Conservation (phyloP, 1,140 invertebrate genomes). For the Holotrichia oblita region DNA sequence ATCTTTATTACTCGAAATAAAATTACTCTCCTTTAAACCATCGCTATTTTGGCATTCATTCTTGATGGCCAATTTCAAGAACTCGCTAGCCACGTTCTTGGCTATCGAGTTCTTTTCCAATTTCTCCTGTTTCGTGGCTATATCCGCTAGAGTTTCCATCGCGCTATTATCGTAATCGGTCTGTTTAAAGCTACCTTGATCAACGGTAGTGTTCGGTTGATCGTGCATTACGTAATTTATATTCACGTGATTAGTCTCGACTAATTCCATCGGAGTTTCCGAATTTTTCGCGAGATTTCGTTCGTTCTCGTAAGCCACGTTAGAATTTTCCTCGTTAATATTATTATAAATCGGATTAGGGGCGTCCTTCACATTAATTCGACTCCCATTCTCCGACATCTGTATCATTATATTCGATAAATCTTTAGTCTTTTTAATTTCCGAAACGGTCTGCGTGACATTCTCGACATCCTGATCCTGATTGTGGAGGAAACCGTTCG, state of each 20-base stretch:
- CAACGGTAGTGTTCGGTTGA: slow-evolving; percentile 10
- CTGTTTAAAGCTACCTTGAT: slow-evolving; percentile 39
- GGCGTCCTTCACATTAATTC: not conserved
- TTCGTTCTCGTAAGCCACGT: slow-evolving; percentile 2
- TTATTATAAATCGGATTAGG: slow-evolving; percentile 10
- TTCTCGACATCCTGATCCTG: not conserved
- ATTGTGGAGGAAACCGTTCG: slow-evolving; percentile 8
- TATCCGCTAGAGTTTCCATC: slow-evolving; percentile 62
- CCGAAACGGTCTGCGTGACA: not conserved
- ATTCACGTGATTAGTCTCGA: slow-evolving; percentile 35
- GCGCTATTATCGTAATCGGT: slow-evolving; percentile 60
- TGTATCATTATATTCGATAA: slow-evolving; percentile 39
- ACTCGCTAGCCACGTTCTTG: slow-evolving; percentile 70
- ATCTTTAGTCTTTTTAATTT: slow-evolving; percentile 39
- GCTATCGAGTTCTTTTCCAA: slow-evolving; percentile 61
- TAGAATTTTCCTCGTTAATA: slow-evolving; percentile 27
- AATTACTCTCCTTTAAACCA: slow-evolving; percentile 47
- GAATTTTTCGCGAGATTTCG: not conserved
- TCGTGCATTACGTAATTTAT: slow-evolving; percentile 42
- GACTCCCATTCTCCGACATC: not conserved
- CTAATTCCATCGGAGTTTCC: not conserved
- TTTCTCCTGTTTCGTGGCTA: slow-evolving; percentile 61
- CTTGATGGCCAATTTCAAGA: slow-evolving; percentile 68
- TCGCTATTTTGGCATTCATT: slow-evolving; percentile 56
- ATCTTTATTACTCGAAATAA: slow-evolving; percentile 48